Percentiles rank a stretch among this genome's conserved stretches.
phyloP scores from a whole-genome alignment of 2,888 invertebrate species.

The Trissoscelio sp. region DNA sequence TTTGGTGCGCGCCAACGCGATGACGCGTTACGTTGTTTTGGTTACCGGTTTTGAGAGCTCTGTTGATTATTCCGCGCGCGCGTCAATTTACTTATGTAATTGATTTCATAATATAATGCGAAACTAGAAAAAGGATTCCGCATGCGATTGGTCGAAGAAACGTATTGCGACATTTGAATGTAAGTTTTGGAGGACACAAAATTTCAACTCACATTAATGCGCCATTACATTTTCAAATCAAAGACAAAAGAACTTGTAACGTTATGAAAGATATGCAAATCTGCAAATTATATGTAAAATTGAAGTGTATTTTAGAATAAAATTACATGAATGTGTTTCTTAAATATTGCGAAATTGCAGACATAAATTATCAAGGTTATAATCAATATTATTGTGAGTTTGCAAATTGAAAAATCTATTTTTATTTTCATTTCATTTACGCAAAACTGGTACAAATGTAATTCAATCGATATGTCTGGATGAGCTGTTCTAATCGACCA shows the following conservation, averaged over 20 bases:
- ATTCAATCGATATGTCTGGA: too few relatives aligned
- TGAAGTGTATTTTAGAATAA: neutral
- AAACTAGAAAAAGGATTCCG: constrained; percentile 24
- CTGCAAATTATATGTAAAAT: neutral
- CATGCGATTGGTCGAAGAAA: constrained; percentile 26
- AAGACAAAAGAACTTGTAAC: neutral
- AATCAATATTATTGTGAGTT: too few relatives aligned
- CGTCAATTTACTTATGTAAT: constrained; percentile 25
- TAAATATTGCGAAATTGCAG: neutral
- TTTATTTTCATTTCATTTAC: too few relatives aligned
- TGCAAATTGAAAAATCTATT: too few relatives aligned
- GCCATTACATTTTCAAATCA: neutral
- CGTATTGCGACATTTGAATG: constrained; percentile 19
- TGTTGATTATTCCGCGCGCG: constrained; percentile 16
- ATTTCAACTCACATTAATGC: constrained; percentile 1
- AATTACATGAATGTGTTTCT: neutral
- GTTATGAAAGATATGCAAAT: constrained; percentile 4
- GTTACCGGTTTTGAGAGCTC: constrained; percentile 12
- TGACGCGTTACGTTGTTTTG: constrained; percentile 2
- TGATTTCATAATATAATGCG: constrained; percentile 39
- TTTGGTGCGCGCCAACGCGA: neutral
- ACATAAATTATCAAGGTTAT: too few relatives aligned
- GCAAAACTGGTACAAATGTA: too few relatives aligned
- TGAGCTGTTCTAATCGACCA: too few relatives aligned
- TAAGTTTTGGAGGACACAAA: constrained; percentile 16